phyloP scores from a whole-genome alignment of 64 coral and sea anemone genomes.

The Orbicella faveolata region DNA sequence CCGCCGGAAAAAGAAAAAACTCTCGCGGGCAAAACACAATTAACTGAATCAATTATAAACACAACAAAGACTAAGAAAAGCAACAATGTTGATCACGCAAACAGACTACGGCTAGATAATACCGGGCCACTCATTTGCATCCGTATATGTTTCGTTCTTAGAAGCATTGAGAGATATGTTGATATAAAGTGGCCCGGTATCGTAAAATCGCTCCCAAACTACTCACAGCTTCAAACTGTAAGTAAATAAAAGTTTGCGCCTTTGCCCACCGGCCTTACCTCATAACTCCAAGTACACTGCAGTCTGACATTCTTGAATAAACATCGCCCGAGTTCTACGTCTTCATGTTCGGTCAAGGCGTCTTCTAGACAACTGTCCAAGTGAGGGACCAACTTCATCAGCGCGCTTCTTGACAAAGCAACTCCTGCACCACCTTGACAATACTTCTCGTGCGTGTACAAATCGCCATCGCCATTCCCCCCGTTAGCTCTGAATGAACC shows the following conservation, averaged over 20 bases:
- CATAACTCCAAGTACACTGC: slow-evolving; percentile 83
- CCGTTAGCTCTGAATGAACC: slow-evolving; percentile 32
- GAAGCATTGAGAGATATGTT: too few relatives aligned
- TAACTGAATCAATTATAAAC: too few relatives aligned
- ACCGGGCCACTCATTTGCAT: too few relatives aligned
- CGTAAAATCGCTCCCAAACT: too few relatives aligned
- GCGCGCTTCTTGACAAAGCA: slow-evolving; percentile 44
- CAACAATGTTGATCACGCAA: too few relatives aligned
- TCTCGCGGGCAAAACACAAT: too few relatives aligned
- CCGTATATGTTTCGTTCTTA: too few relatives aligned
- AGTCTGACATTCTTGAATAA: slow-evolving; percentile 52
- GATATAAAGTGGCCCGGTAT: too few relatives aligned
- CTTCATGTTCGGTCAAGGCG: slow-evolving; percentile 60
- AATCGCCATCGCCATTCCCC: slow-evolving; percentile 12
- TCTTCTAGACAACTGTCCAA: slow-evolving; percentile 64
- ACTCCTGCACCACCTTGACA: slow-evolving; percentile 76
- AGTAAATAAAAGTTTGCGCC: neutral
- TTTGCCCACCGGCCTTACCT: slow-evolving; percentile 33
- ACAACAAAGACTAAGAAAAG: too few relatives aligned
- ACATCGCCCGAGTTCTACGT: slow-evolving; percentile 74
- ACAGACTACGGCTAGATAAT: too few relatives aligned
- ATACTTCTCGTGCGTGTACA: slow-evolving; percentile 85
- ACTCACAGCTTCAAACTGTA: too few relatives aligned
- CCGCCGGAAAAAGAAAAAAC: too few relatives aligned
- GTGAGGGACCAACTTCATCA: slow-evolving; percentile 23